Percentiles rank a stretch among this genome's conserved stretches.
phyloP scores from a whole-genome alignment of 2,113 vertebrate genomes.

The Burhinus oedicnemus region DNA sequence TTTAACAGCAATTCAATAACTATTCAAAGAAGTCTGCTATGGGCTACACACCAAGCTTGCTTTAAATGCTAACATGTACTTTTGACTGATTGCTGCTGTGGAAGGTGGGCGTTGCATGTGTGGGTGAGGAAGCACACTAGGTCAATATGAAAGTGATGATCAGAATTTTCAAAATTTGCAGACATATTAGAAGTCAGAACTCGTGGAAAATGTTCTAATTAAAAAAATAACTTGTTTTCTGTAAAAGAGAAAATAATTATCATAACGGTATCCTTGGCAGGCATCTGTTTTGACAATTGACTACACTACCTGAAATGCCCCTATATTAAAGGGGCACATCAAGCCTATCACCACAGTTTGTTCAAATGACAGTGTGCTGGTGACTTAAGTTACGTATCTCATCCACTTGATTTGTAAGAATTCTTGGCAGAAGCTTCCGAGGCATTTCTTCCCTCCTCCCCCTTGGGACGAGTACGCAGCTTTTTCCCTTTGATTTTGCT shows the following conservation, averaged over 20 bases:
- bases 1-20: not conserved
- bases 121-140: not conserved
- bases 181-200: not conserved
- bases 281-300: not conserved
- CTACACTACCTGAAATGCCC: not conserved
- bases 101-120: not conserved
- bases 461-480: rapidly evolving
- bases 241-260: not conserved
- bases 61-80: rapidly evolving
- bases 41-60: not conserved
- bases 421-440: not conserved
- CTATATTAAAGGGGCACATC: not conserved
- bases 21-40: not conserved
- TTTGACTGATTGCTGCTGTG: not conserved
- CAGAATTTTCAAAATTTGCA: not conserved
- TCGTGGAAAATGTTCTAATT: not conserved
- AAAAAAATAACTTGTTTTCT: not conserved
- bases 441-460: not conserved
- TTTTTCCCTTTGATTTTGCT: not conserved
- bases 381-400: rapidly evolving
- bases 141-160: rapidly evolving
- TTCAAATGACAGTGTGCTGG: not conserved
- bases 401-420: not conserved
- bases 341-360: not conserved
- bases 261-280: not conserved